Conservation (phyloP, 2,113 vertebrate genomes). For the Galeopterus variegatus region DNA sequence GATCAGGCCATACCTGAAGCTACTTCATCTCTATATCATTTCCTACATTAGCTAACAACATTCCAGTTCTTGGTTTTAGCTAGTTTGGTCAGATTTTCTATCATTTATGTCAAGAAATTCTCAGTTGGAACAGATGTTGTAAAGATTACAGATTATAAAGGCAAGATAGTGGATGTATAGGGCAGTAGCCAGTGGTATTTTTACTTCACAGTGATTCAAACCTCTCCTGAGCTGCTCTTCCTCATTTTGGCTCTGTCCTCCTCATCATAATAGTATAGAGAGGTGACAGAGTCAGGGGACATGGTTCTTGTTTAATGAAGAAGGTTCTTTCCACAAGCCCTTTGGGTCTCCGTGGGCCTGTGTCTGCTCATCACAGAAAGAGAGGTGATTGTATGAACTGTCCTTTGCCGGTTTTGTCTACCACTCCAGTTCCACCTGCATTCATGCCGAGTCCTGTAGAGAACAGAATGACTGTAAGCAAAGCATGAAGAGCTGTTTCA, state of each 20-base stretch:
- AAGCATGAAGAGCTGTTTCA: not conserved
- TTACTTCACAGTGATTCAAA: not conserved
- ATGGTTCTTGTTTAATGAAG: not conserved
- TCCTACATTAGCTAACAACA: not conserved
- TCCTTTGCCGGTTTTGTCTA: not conserved
- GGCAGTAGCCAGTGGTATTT: not conserved
- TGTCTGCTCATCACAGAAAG: not conserved
- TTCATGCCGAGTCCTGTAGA: not conserved
- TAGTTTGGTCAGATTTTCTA: not conserved
- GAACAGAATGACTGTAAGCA: not conserved
- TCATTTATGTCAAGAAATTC: not conserved
- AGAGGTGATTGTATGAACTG: not conserved
- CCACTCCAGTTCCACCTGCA: not conserved
- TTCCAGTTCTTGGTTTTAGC: not conserved
- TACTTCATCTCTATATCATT: not conserved
- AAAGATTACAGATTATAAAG: not conserved
- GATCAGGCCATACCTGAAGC: not conserved
- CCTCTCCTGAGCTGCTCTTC: not conserved
- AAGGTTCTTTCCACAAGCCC: not conserved
- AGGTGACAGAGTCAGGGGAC: not conserved
- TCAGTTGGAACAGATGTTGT: not conserved
- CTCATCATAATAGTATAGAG: not conserved
- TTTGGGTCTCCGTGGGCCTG: not conserved
- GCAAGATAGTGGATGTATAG: not conserved
- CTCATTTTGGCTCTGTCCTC: not conserved